Conservation (phyloP, 2,888 invertebrate genomes). For the Notocelia uddmanniana region DNA sequence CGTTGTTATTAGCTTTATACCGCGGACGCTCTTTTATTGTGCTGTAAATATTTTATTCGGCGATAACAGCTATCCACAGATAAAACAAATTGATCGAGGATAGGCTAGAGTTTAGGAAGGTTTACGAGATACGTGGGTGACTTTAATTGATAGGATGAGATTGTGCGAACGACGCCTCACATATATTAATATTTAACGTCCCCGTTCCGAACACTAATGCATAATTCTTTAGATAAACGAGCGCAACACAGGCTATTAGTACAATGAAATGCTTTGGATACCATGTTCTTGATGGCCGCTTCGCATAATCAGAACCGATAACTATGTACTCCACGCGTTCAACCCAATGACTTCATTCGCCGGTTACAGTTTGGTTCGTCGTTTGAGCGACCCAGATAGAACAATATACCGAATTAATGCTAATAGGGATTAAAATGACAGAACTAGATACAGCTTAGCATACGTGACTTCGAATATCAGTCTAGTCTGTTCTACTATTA, state of each 20-base stretch:
- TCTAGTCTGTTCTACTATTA: constrained; percentile 13
- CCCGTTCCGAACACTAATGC: constrained; percentile 65
- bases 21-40: constrained; percentile 78
- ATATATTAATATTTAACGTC: constrained; percentile 75
- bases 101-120: constrained; percentile 67
- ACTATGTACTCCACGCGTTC: constrained; percentile 4
- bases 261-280: constrained; percentile 50
- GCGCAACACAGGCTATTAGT: constrained; percentile 50
- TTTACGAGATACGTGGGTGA: constrained; percentile 76
- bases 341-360: constrained; percentile 34
- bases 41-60: constrained; percentile 82
- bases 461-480: constrained; percentile 4
- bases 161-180: constrained; percentile 71
- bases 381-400: not conserved
- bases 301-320: constrained; percentile 37
- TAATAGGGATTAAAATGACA: constrained; percentile 23
- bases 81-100: constrained; percentile 82
- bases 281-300: constrained; percentile 24
- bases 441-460: constrained; percentile 16
- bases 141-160: constrained; percentile 77
- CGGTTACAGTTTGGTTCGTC: constrained; percentile 7
- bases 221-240: constrained; percentile 65
- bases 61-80: constrained; percentile 76
- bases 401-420: constrained; percentile 4
- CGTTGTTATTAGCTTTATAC: constrained; percentile 76